Evolutionary conservation across 30 jellyfish, hydroid and myxozoan species (phyloP), one percentile per base, ranked within the genome.

Genomic region (Phacellophora camtschatica): DNA sequence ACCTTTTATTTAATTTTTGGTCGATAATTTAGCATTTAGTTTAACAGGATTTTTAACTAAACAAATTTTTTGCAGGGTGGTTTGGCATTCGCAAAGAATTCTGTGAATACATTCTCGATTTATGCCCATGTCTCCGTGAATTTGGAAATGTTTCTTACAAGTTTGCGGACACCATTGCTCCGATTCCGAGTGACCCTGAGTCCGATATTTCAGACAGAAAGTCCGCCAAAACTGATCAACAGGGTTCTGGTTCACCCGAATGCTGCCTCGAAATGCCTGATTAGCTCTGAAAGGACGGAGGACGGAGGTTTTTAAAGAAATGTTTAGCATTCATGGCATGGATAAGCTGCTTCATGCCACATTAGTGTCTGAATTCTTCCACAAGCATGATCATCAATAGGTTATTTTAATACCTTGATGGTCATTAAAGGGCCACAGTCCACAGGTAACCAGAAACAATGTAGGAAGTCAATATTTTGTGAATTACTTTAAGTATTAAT

Each of bases 81-180:
- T 92, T 92, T 63, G 98, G 98, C 23, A 84, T 92, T 71, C 96
- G 98, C 12, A 81, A 92, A 71, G 98, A 92, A 45, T 92, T 92
- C 37, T 92, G 98, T 33, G 98, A 92, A 53, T 74, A 66, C 62
- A 63, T 85, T 4, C 92, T 92, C 28, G 96, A 86, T 23, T 29
- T 64, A 7, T 76, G 95, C 58, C 98, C 98, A 13, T 84, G 95
- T 28, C 70, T 92, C 30, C 73, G 93, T 62, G 98, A 92, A 77
- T 92, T 84, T 69, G 98, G 98, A 1, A 92, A 92, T 71, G 85
- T 85, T 18, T 84, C 98, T 30, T 92, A 85, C 86, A 92, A 80
- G 37, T 92, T 92, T 43, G 65, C 86, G 10, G 98, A 90, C 49
- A 80, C 98, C 2, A 36, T 90, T 25, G 77, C 66, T 9, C 88